Percentiles rank a stretch among this genome's conserved stretches.
Evolutionary conservation across 2,797 vertebrate genomes (phyloP).

Genomic region (Sparus aurata): DNA sequence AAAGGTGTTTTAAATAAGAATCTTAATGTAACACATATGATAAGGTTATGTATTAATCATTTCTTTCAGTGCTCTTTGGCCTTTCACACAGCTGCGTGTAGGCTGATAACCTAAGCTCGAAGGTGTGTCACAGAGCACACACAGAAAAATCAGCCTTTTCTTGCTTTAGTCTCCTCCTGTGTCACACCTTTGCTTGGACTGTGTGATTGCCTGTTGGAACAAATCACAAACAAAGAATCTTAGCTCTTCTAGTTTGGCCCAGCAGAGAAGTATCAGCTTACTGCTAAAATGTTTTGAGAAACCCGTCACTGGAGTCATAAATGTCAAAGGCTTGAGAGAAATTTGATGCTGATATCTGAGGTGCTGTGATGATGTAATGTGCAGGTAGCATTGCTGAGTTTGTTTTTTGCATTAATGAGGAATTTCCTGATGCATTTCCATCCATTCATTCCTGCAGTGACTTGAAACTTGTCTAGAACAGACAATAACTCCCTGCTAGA

Average conservation of each 20-base stretch:
- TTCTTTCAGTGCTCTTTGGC: background rate
- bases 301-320: constrained; percentile 4
- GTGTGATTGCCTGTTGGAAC: background rate
- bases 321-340: constrained; percentile 30
- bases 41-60: background rate
- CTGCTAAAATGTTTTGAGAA: constrained; percentile 32
- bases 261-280: constrained; percentile 1
- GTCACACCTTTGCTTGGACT: background rate
- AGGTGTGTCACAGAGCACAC: background rate
- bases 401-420: background rate
- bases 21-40: too few relatives aligned
- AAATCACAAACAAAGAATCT: constrained; percentile 6
- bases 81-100: background rate
- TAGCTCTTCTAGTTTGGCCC: background rate
- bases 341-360: constrained; percentile 8
- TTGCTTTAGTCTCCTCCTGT: background rate
- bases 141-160: background rate
- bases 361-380: background rate
- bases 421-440: background rate
- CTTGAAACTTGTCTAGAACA: background rate
- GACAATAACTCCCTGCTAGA: background rate
- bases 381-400: background rate
- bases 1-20: too few relatives aligned
- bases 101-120: background rate
- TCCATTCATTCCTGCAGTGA: background rate